Conservation (phyloP, 2,888 invertebrate genomes). For the Crioceris asparagi region DNA sequence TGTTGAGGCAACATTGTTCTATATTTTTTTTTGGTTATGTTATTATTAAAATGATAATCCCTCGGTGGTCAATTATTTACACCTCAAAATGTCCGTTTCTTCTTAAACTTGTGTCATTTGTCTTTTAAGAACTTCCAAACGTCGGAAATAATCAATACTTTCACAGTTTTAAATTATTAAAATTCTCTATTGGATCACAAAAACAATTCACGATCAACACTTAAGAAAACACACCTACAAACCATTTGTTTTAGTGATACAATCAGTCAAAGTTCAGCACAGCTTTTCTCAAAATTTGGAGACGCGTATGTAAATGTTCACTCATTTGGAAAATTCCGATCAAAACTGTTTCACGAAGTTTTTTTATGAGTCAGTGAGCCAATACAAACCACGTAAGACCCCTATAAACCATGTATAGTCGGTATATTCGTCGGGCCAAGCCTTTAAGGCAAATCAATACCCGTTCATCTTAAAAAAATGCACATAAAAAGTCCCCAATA, state of each 20-base stretch:
- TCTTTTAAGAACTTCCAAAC: slow-evolving; percentile 31
- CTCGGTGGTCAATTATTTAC: slow-evolving; percentile 10
- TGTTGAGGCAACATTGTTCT: slow-evolving; percentile 70
- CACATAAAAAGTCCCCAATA: slow-evolving; percentile 29
- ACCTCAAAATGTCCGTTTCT: slow-evolving; percentile 12
- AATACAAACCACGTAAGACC: slow-evolving; percentile 41
- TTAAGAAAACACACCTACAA: slow-evolving; percentile 19
- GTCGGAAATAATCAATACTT: slow-evolving; percentile 36
- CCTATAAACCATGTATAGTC: slow-evolving; percentile 41
- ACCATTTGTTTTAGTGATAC: slow-evolving; percentile 18
- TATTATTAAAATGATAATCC: slow-evolving; percentile 11
- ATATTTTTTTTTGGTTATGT: slow-evolving; percentile 22
- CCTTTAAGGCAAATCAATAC: slow-evolving; percentile 42
- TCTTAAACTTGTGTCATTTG: slow-evolving; percentile 28
- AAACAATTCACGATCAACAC: slow-evolving; percentile 19
- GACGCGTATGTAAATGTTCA: slow-evolving; percentile 40
- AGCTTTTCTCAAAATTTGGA: slow-evolving; percentile 36
- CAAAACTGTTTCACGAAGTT: slow-evolving; percentile 38
- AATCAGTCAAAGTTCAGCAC: slow-evolving; percentile 22
- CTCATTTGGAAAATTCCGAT: slow-evolving; percentile 56
- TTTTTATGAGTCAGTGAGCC: slow-evolving; percentile 42
- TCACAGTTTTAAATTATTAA: too few species aligned
- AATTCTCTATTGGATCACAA: slow-evolving; percentile 25
- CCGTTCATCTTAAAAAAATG: slow-evolving; percentile 38
- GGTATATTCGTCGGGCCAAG: slow-evolving; percentile 39